These are phyloP conservation scores for Dipodomys ordii DNA, from an alignment of 2,113 vertebrate genomes.

Conservation along the genomic window DNA sequence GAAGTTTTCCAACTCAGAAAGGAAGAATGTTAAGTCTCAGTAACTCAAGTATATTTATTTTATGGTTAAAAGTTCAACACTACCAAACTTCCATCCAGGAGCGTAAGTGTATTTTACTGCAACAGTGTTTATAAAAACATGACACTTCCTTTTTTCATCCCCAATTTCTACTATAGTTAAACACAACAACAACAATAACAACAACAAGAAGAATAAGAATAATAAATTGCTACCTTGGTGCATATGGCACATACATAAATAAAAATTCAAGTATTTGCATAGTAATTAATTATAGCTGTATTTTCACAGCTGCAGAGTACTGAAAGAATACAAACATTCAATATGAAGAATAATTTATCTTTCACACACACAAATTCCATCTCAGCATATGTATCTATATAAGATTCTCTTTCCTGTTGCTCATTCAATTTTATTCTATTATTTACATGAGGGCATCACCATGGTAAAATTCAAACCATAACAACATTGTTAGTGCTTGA, in stretches of 20 bases:
- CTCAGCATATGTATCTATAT: neutral
- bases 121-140: slow-evolving; percentile 62
- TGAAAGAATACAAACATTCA: slow-evolving; percentile 11
- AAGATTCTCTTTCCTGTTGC: neutral
- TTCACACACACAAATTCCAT: neutral
- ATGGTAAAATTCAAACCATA: neutral
- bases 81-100: slow-evolving; percentile 43
- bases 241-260: neutral
- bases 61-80: slow-evolving; percentile 69
- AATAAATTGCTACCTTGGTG: neutral
- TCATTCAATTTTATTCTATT: neutral
- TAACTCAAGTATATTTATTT: slow-evolving; percentile 63
- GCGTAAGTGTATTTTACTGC: slow-evolving; percentile 25
- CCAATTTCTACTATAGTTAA: slow-evolving; percentile 21
- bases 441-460: neutral
- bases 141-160: neutral
- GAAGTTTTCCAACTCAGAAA: slow-evolving; percentile 65
- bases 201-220: too few relatives aligned
- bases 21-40: slow-evolving; percentile 27
- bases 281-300: slow-evolving; percentile 49
- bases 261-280: slow-evolving; percentile 66
- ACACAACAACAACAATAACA: neutral
- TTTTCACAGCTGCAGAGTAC: slow-evolving; percentile 71
- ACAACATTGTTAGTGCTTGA: neutral
- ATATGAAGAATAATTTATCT: neutral